A percentile compares a stretch with the other conserved stretches of the same genome.
These are phyloP conservation scores for Macropus fuliginosus DNA, from an alignment of 2,797 vertebrate species.

Conservation along the genomic window DNA sequence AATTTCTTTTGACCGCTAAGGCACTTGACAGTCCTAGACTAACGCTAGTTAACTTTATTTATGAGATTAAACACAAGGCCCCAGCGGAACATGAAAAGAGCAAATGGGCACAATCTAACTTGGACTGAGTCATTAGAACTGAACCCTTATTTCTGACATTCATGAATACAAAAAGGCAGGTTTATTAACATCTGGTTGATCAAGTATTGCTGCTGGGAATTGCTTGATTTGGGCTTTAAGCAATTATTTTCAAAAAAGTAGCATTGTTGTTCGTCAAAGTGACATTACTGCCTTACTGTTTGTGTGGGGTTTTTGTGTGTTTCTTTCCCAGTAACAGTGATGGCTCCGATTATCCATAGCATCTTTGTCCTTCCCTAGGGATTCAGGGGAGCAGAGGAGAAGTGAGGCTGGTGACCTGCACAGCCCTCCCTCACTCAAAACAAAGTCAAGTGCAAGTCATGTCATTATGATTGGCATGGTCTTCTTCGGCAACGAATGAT, in stretches of 20 bases:
- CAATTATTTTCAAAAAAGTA: background rate
- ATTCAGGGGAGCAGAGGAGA: too few species aligned
- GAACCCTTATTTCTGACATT: background rate
- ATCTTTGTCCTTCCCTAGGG: background rate
- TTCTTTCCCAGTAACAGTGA: background rate
- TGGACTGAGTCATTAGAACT: constrained; percentile 44
- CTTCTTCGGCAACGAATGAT: too few species aligned
- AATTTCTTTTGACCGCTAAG: background rate
- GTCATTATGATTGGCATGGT: too few species aligned
- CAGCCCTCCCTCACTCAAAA: too few species aligned
- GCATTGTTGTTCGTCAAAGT: background rate
- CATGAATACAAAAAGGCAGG: constrained; percentile 26
- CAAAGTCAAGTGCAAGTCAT: too few species aligned
- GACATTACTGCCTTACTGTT: background rate
- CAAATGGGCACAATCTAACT: constrained; percentile 19
- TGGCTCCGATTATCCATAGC: background rate
- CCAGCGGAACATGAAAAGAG: background rate
- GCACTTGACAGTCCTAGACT: background rate
- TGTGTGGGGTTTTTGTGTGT: background rate
- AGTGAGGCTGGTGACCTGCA: too few species aligned
- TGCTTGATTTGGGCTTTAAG: background rate
- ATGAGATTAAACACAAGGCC: background rate
- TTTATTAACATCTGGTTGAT: background rate
- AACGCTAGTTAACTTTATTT: background rate
- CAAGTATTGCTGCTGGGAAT: background rate